phyloP scores from a whole-genome alignment of 2,888 invertebrate species.

The Calameuta pallipes region DNA sequence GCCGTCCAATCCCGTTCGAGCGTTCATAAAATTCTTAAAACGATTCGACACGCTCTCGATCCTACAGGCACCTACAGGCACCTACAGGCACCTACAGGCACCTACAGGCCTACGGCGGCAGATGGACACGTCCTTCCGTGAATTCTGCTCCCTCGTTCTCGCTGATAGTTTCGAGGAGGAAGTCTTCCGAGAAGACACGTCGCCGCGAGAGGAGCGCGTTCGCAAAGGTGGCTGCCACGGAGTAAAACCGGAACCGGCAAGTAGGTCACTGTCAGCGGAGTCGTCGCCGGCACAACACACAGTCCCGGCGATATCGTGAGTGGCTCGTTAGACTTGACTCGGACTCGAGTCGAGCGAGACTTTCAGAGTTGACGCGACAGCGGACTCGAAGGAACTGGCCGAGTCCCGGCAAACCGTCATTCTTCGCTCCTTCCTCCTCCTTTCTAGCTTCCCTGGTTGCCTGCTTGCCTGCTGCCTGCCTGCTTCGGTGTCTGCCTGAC shows the following conservation, averaged over 20 bases:
- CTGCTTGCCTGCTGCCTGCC: not conserved
- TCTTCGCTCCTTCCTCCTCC: conserved; percentile 13
- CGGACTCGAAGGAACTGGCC: conserved; percentile 34
- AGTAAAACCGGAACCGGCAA: conserved; percentile 44
- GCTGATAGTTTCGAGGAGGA: too few relatives aligned
- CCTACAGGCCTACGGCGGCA: too few relatives aligned
- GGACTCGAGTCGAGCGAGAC: not conserved
- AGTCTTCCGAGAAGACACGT: too few relatives aligned
- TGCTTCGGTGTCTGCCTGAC: not conserved
- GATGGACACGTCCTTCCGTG: too few relatives aligned
- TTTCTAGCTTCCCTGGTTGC: not conserved
- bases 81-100: too few relatives aligned
- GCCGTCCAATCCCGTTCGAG: too few relatives aligned
- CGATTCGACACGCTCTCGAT: too few relatives aligned
- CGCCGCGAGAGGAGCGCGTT: too few relatives aligned
- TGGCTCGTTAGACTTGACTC: not conserved
- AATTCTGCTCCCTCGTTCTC: too few relatives aligned
- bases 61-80: too few relatives aligned
- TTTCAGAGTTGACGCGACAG: conserved; percentile 26
- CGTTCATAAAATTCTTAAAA: too few relatives aligned
- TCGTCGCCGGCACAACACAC: conserved; percentile 1
- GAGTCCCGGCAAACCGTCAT: conserved; percentile 5
- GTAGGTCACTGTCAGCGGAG: conserved; percentile 54
- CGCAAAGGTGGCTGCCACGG: not conserved
- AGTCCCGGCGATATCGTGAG: conserved; percentile 9